These are phyloP conservation scores for Euwallacea similis DNA, from an alignment of 1,140 invertebrate species.

Conservation along the genomic window DNA sequence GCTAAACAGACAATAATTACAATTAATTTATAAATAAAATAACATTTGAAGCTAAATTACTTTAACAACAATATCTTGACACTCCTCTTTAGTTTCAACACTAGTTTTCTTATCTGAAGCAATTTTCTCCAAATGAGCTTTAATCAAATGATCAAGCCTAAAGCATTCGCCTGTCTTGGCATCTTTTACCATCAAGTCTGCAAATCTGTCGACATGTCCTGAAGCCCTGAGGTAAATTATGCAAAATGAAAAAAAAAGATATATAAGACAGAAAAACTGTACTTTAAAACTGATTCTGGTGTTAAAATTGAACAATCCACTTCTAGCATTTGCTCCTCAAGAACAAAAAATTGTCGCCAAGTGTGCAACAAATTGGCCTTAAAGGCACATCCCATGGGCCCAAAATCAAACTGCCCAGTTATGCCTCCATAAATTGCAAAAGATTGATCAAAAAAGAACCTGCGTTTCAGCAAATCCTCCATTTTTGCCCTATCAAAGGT, in stretches of 20 bases:
- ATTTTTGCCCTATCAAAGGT: slow-evolving; percentile 90
- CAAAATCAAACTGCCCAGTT: slow-evolving; percentile 94
- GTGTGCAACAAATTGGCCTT: slow-evolving; percentile 92
- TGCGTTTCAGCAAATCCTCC: slow-evolving; percentile 95
- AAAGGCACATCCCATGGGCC: slow-evolving; percentile 98
- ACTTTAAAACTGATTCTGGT: slow-evolving; percentile 93
- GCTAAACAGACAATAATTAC: slow-evolving; percentile 49
- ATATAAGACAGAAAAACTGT: background rate
- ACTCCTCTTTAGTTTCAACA: slow-evolving; percentile 71
- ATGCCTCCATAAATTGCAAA: slow-evolving; percentile 99
- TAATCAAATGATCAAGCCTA: slow-evolving; percentile 97
- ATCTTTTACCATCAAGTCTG: slow-evolving; percentile 99
- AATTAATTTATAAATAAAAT: background rate
- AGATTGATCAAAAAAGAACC: slow-evolving; percentile 98
- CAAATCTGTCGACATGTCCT: slow-evolving; percentile 98
- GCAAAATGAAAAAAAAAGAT: background rate
- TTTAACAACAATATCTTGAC: slow-evolving; percentile 78
- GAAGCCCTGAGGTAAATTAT: slow-evolving; percentile 70
- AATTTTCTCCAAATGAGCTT: slow-evolving; percentile 91
- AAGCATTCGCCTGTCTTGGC: slow-evolving; percentile 95
- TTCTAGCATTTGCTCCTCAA: slow-evolving; percentile 98
- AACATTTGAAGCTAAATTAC: slow-evolving; percentile 46
- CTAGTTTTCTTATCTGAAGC: slow-evolving; percentile 81
- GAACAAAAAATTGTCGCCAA: slow-evolving; percentile 96
- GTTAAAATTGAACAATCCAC: slow-evolving; percentile 98